A percentile compares a stretch with the other conserved stretches of the same genome.
Evolutionary conservation across 2,888 invertebrate genomes (phyloP).

Genomic region (Tinea semifulvella): DNA sequence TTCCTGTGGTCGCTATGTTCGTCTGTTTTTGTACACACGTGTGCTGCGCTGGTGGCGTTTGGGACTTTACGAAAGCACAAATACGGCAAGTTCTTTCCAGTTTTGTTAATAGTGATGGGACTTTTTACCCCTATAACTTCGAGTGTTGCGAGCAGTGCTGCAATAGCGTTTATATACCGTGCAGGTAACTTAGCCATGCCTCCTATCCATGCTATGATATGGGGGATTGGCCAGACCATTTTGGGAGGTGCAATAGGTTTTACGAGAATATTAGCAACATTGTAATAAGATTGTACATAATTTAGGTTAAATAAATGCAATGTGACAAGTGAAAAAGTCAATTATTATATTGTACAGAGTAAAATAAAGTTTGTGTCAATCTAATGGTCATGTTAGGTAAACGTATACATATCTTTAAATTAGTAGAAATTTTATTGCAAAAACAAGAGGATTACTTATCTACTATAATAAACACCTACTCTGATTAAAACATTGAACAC

Average conservation of each 20-base stretch:
- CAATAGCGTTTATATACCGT: constrained; percentile 92
- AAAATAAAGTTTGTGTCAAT: too few relatives aligned
- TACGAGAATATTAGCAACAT: constrained; percentile 90
- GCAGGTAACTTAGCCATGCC: constrained; percentile 90
- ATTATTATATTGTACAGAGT: too few relatives aligned
- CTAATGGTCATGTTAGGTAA: too few relatives aligned
- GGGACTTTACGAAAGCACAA: constrained; percentile 92
- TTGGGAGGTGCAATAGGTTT: constrained; percentile 91
- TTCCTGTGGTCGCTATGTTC: constrained; percentile 96
- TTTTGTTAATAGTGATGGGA: constrained; percentile 89
- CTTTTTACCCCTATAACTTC: constrained; percentile 88
- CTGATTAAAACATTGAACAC: too few relatives aligned
- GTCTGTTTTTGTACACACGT: constrained; percentile 90
- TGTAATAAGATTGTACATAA: constrained; percentile 60
- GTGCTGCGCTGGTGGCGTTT: constrained; percentile 91
- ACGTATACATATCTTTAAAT: too few relatives aligned
- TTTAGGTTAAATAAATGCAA: background rate
- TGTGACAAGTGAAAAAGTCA: too few relatives aligned
- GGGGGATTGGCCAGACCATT: constrained; percentile 94
- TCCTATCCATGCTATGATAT: constrained; percentile 90
- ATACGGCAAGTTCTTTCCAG: constrained; percentile 93
- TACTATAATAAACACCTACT: too few relatives aligned
- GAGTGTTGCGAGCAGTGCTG: constrained; percentile 89
- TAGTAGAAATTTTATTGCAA: too few relatives aligned
- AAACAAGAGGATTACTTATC: too few relatives aligned